Percentiles rank a stretch among this genome's conserved stretches.
phyloP scores from a whole-genome alignment of 2,113 vertebrate species.

The Nicator chloris region DNA sequence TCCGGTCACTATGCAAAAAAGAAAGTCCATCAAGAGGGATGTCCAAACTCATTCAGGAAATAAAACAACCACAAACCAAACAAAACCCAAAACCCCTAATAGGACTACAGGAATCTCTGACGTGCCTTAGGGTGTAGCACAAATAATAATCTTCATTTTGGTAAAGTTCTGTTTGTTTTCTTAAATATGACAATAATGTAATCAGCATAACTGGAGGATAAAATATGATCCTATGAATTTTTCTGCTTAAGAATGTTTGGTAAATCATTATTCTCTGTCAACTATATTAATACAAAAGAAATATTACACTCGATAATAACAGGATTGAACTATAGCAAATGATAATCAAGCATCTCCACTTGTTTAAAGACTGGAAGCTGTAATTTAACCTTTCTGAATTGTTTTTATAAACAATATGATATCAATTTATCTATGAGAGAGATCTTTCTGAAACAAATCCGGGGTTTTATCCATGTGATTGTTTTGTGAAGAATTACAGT shows the following conservation, averaged over 20 bases:
- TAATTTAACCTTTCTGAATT: background rate
- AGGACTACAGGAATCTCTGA: background rate
- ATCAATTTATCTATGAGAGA: background rate
- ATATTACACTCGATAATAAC: background rate
- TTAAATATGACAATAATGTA: background rate
- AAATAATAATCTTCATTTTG: background rate
- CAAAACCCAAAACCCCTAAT: background rate
- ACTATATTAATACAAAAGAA: background rate
- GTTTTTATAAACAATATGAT: background rate
- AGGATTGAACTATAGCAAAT: background rate
- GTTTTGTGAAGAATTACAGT: background rate
- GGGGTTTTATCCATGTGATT: background rate
- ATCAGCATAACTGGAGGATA: background rate
- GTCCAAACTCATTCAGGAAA: background rate
- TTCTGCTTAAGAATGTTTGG: background rate
- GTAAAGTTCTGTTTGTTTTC: background rate
- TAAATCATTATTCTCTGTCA: background rate
- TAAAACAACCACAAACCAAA: background rate
- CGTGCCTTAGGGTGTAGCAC: background rate
- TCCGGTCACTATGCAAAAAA: background rate
- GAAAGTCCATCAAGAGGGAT: background rate
- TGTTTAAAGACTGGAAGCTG: background rate
- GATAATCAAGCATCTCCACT: background rate
- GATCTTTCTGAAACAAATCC: background rate
- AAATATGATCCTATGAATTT: background rate